phyloP scores from a whole-genome alignment of 2,113 vertebrate genomes.

The Nothocercus julius region DNA sequence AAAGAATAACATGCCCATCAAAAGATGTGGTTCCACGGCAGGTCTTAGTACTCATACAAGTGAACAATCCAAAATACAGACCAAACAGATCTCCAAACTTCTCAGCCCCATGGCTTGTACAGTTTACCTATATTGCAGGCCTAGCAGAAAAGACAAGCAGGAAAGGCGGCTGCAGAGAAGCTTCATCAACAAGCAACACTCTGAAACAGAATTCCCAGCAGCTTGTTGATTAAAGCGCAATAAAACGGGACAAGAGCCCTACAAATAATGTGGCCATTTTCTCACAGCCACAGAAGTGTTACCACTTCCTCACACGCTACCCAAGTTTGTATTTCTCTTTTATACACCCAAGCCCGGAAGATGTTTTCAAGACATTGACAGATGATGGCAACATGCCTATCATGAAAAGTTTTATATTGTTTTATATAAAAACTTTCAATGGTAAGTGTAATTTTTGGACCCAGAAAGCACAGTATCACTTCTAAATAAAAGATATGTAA shows the following conservation, averaged over 20 bases:
- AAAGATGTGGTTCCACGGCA: background rate
- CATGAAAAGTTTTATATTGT: background rate
- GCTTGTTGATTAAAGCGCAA: background rate
- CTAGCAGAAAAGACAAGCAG: background rate
- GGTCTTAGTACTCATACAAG: background rate
- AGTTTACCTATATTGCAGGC: background rate
- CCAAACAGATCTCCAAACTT: background rate
- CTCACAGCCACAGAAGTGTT: background rate
- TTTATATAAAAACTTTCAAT: background rate
- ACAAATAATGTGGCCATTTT: background rate
- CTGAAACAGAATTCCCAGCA: background rate
- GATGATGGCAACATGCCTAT: background rate
- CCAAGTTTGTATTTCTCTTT: background rate
- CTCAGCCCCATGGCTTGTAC: background rate
- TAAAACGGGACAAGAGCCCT: background rate
- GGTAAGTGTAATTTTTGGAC: background rate
- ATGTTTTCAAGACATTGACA: background rate
- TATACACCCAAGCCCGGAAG: background rate
- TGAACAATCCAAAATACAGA: background rate
- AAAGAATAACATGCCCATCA: background rate
- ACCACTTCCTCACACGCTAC: background rate
- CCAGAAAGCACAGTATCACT: background rate
- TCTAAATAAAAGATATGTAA: background rate
- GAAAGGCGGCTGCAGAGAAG: background rate
- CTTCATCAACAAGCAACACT: background rate